phyloP scores from a whole-genome alignment of 2,797 vertebrate genomes.

The Lithobates sylvaticus region DNA sequence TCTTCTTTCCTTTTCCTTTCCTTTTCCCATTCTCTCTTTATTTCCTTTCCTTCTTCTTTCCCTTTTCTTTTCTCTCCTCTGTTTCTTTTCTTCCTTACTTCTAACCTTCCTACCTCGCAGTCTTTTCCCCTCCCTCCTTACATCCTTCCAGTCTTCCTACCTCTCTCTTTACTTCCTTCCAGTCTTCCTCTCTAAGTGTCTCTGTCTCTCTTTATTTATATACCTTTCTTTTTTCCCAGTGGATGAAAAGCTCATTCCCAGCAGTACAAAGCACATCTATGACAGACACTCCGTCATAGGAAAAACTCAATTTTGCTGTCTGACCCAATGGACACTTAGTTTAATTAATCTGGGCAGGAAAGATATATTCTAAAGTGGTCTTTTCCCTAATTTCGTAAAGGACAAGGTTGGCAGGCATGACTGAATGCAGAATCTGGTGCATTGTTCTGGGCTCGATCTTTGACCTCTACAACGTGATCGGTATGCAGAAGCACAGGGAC shows the following conservation, averaged over 20 bases:
- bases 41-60: too few species aligned
- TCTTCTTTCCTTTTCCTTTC: neutral
- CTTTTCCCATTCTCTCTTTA: too few species aligned
- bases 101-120: too few species aligned
- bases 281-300: neutral
- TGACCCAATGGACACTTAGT: constrained; percentile 38
- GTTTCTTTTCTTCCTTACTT: neutral
- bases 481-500: constrained; percentile 1
- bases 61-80: neutral
- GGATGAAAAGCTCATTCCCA: neutral
- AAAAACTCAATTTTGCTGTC: constrained; percentile 5
- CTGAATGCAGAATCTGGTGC: neutral
- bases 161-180: too few species aligned
- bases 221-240: neutral
- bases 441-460: constrained; percentile 40
- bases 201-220: neutral
- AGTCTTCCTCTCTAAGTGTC: too few species aligned
- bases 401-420: neutral
- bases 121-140: too few species aligned
- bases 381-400: constrained; percentile 20
- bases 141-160: too few species aligned
- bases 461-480: constrained; percentile 28
- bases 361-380: constrained; percentile 28
- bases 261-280: neutral
- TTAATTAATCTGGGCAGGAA: constrained; percentile 45